Evolutionary conservation across 2,113 vertebrate genomes (phyloP).

Genomic region (Hemichromis elongatus): DNA sequence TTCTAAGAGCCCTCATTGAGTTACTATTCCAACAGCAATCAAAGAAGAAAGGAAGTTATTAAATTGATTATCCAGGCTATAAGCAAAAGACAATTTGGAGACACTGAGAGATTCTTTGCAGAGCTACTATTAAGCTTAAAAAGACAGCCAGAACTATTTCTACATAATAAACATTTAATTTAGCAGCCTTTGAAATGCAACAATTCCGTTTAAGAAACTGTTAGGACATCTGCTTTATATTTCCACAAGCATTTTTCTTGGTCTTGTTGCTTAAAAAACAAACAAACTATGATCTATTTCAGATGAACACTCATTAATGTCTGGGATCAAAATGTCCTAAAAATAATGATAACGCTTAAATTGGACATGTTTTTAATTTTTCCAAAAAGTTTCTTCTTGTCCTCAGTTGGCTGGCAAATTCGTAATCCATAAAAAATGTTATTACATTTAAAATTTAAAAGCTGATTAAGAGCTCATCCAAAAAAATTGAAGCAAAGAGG

Average conservation of each 20-base stretch:
- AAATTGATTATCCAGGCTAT: not conserved
- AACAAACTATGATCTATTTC: not conserved
- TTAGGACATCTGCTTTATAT: conserved; percentile 15
- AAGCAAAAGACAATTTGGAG: not conserved
- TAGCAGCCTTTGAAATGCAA: not conserved
- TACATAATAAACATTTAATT: not conserved
- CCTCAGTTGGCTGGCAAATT: not conserved
- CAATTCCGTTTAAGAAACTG: not conserved
- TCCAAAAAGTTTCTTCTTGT: not conserved
- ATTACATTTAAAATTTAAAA: not conserved
- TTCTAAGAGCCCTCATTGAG: not conserved
- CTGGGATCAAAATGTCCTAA: not conserved
- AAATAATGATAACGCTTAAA: not conserved
- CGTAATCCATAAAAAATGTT: not conserved
- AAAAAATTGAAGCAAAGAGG: not conserved
- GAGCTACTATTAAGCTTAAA: not conserved
- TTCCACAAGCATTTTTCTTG: not conserved
- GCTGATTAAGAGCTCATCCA: not conserved
- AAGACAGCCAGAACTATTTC: not conserved
- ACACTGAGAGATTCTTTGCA: not conserved
- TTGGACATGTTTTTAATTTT: not conserved
- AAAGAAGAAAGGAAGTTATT: conserved; percentile 19
- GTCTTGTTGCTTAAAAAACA: not conserved
- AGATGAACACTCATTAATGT: not conserved
- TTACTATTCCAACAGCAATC: not conserved